A percentile compares a stretch with the other conserved stretches of the same genome.
Conservation (phyloP, 2,113 vertebrate species). For the Glareola pratincola region DNA sequence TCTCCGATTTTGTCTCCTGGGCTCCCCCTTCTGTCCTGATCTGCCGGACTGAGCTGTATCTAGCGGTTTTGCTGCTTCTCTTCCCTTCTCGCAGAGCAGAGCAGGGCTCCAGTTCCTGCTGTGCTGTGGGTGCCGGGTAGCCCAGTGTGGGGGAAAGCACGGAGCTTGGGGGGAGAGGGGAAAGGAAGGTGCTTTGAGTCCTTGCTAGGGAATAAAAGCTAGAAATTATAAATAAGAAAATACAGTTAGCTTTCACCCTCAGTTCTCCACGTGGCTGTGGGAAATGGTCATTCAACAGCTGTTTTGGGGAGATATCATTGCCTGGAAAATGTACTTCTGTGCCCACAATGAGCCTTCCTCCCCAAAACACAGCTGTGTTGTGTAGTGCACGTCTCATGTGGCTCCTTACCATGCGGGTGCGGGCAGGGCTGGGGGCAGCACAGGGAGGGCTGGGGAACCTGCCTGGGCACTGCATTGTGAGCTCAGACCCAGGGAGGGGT, state of each 20-base stretch:
- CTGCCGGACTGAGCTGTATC: neutral
- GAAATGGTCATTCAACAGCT: neutral
- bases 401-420: neutral
- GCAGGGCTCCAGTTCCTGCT: neutral
- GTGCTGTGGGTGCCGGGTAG: accelerated
- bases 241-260: neutral
- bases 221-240: neutral
- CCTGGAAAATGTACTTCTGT: neutral
- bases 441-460: neutral
- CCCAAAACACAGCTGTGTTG: neutral
- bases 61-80: neutral
- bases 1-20: slow-evolving; percentile 8
- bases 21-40: slow-evolving; percentile 52
- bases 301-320: neutral
- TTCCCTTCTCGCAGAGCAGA: neutral
- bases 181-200: neutral
- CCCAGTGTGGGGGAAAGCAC: neutral
- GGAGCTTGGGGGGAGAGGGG: neutral
- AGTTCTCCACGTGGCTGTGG: neutral
- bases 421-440: neutral
- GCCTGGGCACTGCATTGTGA: neutral
- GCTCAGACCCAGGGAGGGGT: neutral
- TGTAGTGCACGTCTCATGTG: accelerated
- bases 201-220: neutral
- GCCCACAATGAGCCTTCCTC: neutral